Percentiles rank a stretch among this genome's conserved stretches.
phyloP scores from a whole-genome alignment of 2,797 vertebrate species.

The Eurystomus glaucurus region DNA sequence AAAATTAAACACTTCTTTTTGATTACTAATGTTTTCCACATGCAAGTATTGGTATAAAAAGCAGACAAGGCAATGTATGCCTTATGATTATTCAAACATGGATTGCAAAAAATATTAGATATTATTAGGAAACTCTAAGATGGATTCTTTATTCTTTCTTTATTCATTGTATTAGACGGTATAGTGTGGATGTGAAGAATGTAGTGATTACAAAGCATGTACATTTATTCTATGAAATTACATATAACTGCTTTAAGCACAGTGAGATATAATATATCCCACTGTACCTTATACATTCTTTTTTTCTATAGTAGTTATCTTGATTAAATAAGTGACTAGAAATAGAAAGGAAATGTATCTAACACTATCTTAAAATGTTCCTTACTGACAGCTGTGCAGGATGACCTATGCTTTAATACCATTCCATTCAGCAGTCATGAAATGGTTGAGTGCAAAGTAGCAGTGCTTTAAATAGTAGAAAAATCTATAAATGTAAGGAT shows the following conservation, averaged over 20 bases:
- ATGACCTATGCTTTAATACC: background rate
- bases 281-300: background rate
- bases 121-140: background rate
- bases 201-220: background rate
- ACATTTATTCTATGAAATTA: background rate
- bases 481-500: background rate
- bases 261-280: background rate
- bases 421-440: background rate
- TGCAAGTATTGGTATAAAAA: background rate
- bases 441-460: background rate
- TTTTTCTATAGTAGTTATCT: background rate
- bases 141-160: background rate
- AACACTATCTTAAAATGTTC: background rate
- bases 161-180: background rate
- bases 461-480: background rate
- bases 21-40: background rate
- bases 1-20: background rate
- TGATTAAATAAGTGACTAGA: background rate
- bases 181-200: background rate
- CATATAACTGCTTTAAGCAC: background rate
- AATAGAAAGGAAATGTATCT: background rate
- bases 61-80: background rate
- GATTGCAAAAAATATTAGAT: background rate
- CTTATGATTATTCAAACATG: background rate
- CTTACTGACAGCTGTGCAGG: background rate